Conservation (phyloP, 2,888 invertebrate genomes). For the Tineola bisselliella region DNA sequence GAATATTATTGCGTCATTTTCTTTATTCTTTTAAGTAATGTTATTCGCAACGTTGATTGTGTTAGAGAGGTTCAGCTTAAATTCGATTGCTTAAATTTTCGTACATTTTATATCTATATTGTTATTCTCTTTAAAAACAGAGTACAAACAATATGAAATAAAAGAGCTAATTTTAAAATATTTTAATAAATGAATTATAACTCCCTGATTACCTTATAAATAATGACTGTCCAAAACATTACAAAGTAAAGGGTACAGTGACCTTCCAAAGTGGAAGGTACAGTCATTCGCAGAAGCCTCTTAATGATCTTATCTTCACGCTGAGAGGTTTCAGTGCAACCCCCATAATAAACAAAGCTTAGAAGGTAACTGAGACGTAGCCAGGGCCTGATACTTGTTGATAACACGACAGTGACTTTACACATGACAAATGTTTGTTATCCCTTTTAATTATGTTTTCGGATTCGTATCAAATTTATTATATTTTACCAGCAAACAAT, state of each 20-base stretch:
- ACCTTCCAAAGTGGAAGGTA: background rate
- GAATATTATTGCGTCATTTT: constrained; percentile 1
- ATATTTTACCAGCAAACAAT: too few species aligned
- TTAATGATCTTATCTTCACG: constrained; percentile 3
- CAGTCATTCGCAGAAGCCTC: background rate
- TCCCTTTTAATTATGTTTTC: background rate
- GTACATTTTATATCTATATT: too few species aligned
- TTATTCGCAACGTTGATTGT: background rate
- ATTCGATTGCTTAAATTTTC: background rate
- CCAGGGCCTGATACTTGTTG: background rate
- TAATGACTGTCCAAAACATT: background rate
- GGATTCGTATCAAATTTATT: too few species aligned
- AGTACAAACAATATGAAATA: too few species aligned
- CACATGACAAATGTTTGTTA: background rate
- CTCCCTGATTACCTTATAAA: too few species aligned
- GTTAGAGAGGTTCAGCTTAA: background rate
- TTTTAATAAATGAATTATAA: too few species aligned
- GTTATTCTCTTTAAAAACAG: too few species aligned
- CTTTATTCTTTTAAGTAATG: constrained; percentile 1
- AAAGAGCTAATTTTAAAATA: too few species aligned
- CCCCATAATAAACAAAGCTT: constrained; percentile 9
- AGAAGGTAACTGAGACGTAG: background rate
- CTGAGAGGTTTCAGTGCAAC: background rate
- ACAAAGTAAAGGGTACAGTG: background rate
- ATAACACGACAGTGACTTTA: background rate